These are phyloP conservation scores for Tubulanus polymorphus DNA, from an alignment of 2,888 invertebrate species.

Conservation along the genomic window DNA sequence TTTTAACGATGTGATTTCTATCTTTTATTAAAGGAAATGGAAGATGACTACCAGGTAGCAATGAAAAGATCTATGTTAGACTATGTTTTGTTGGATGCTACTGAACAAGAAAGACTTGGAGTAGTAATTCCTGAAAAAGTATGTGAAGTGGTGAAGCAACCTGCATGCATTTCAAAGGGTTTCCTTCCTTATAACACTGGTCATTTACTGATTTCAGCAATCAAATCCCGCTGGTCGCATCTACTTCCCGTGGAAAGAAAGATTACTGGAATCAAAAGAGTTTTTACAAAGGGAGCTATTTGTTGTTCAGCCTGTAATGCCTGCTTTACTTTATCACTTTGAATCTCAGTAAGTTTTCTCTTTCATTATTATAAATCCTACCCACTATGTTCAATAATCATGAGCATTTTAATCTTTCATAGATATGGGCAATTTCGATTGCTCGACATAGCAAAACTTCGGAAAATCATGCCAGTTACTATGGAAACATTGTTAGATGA, in stretches of 20 bases:
- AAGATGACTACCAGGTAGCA: conserved; percentile 60
- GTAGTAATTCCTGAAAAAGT: conserved; percentile 43
- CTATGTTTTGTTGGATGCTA: conserved; percentile 67
- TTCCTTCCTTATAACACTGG: neutral
- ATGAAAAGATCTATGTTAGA: conserved; percentile 65
- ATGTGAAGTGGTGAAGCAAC: no score
- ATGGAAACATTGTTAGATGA: conserved; percentile 39
- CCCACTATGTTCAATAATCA: neutral
- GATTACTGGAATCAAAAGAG: conserved; percentile 62
- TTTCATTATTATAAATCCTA: neutral
- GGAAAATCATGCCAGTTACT: conserved; percentile 53
- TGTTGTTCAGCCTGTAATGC: conserved; percentile 66
- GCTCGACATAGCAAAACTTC: conserved; percentile 61
- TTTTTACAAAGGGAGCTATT: conserved; percentile 65
- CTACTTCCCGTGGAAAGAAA: conserved; percentile 72
- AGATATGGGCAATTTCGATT: conserved; percentile 61
- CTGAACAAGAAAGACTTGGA: conserved; percentile 62
- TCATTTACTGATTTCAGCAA: conserved; percentile 23
- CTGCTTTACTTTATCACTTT: conserved; percentile 67
- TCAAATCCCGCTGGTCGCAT: conserved; percentile 44
- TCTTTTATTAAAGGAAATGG: conserved; percentile 57
- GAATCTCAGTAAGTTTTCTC: conserved; percentile 60
- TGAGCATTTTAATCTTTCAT: conserved; percentile 11
- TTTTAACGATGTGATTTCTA: conserved; percentile 2
- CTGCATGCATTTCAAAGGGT: neutral